Conservation (phyloP, 1,140 invertebrate species). For the Drosophila truncata region DNA sequence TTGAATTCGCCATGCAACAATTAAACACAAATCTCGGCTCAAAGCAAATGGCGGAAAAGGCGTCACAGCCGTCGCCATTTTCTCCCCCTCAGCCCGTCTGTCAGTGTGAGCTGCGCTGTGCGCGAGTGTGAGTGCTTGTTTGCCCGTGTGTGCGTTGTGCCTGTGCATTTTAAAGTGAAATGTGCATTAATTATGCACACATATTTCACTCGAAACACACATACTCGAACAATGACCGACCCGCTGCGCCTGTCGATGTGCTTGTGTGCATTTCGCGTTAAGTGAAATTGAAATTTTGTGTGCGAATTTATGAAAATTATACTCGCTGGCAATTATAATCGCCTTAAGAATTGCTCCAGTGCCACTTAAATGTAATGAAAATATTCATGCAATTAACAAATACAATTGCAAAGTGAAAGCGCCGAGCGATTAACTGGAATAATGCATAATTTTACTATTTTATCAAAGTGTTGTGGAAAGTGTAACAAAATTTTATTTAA, state of each 20-base stretch:
- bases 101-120: slow-evolving; percentile 25
- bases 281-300: slow-evolving; percentile 72
- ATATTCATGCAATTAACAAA: slow-evolving; percentile 8
- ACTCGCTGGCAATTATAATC: slow-evolving; percentile 28
- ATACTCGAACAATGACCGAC: slow-evolving; percentile 26
- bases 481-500: slow-evolving; percentile 5
- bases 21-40: slow-evolving; percentile 83
- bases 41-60: slow-evolving; percentile 66
- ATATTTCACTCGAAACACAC: slow-evolving; percentile 39
- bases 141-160: slow-evolving; percentile 29
- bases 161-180: slow-evolving; percentile 83
- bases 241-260: slow-evolving; percentile 9
- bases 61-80: slow-evolving; percentile 69
- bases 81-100: slow-evolving; percentile 23
- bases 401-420: slow-evolving; percentile 17
- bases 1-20: slow-evolving; percentile 79
- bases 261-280: slow-evolving; percentile 43
- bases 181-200: slow-evolving; percentile 81
- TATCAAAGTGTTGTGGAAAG: slow-evolving; percentile 13
- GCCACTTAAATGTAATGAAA: slow-evolving; percentile 28
- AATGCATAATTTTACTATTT: neutral
- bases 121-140: slow-evolving; percentile 39
- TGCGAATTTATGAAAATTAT: slow-evolving; percentile 34
- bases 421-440: slow-evolving; percentile 5
- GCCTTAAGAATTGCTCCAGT: slow-evolving; percentile 29